Evolutionary conservation across 2,797 vertebrate genomes (phyloP).

Genomic region (Mallotus villosus): DNA sequence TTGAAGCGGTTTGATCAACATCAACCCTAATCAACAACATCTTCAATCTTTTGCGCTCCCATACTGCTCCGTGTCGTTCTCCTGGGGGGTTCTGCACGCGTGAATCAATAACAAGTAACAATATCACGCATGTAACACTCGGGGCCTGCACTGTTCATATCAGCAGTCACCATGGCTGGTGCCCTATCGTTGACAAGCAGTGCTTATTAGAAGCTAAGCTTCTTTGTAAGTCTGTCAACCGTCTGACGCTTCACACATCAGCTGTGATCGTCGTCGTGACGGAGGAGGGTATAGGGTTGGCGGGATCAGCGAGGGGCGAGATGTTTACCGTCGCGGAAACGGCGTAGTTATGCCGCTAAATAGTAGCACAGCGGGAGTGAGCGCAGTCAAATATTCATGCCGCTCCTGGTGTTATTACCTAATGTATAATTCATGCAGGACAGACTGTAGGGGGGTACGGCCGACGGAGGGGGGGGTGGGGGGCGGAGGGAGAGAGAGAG

Average conservation of each 20-base stretch:
- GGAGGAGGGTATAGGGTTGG: too few species aligned
- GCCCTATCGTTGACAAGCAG: too few species aligned
- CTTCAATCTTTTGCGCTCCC: neutral
- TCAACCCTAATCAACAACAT: neutral
- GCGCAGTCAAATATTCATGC: neutral
- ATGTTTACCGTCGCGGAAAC: neutral
- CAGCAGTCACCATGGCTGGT: too few species aligned
- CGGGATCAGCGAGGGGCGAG: neutral
- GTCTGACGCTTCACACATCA: neutral
- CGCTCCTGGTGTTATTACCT: slow-evolving; percentile 2
- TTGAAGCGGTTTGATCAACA: slow-evolving; percentile 16
- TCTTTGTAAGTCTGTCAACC: too few species aligned
- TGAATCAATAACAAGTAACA: neutral
- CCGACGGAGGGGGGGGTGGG: too few species aligned
- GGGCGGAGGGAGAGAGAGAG: too few species aligned
- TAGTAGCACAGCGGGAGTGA: neutral
- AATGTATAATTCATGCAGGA: slow-evolving; percentile 18
- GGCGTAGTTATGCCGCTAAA: slow-evolving; percentile 3
- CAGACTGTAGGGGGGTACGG: neutral
- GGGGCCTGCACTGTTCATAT: too few species aligned
- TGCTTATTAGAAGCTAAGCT: too few species aligned
- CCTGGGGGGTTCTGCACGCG: too few species aligned
- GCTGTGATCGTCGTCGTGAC: neutral
- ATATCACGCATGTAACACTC: too few species aligned
- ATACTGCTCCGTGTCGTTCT: too few species aligned